Evolutionary conservation across 2,113 vertebrate genomes (phyloP).

Genomic region (Bettongia penicillata): DNA sequence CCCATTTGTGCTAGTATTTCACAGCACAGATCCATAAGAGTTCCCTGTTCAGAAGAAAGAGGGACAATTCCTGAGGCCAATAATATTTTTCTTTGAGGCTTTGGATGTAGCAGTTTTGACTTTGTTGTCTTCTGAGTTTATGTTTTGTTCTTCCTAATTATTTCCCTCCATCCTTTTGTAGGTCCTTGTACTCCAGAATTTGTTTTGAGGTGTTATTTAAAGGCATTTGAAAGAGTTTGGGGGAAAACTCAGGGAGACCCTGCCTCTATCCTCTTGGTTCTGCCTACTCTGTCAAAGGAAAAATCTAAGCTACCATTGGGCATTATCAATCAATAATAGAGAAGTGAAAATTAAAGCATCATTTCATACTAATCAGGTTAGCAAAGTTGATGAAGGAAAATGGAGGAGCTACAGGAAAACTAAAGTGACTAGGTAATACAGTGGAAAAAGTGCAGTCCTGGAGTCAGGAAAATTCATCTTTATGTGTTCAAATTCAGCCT

Average conservation of each 20-base stretch:
- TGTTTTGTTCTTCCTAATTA: neutral
- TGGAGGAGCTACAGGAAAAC: neutral
- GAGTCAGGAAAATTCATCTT: neutral
- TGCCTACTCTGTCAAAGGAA: neutral
- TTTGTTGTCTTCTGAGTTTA: neutral
- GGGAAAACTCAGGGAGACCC: neutral
- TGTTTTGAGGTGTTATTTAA: neutral
- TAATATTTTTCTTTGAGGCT: neutral
- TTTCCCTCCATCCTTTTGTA: neutral
- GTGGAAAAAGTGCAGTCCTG: neutral
- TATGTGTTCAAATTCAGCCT: neutral
- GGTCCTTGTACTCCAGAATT: neutral
- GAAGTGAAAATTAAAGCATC: neutral
- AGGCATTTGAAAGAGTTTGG: neutral
- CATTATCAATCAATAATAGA: neutral
- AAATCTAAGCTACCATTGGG: neutral
- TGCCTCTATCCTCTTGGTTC: neutral
- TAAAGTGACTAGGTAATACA: neutral
- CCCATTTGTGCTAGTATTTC: conserved; percentile 10
- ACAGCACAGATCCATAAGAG: conserved; percentile 12
- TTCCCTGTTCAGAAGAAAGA: conserved; percentile 7
- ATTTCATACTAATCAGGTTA: neutral
- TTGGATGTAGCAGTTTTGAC: neutral
- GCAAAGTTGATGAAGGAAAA: neutral
- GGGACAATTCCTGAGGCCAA: neutral